Evolutionary conservation across 2,113 vertebrate genomes (phyloP).

Genomic region (Tyto alba): DNA sequence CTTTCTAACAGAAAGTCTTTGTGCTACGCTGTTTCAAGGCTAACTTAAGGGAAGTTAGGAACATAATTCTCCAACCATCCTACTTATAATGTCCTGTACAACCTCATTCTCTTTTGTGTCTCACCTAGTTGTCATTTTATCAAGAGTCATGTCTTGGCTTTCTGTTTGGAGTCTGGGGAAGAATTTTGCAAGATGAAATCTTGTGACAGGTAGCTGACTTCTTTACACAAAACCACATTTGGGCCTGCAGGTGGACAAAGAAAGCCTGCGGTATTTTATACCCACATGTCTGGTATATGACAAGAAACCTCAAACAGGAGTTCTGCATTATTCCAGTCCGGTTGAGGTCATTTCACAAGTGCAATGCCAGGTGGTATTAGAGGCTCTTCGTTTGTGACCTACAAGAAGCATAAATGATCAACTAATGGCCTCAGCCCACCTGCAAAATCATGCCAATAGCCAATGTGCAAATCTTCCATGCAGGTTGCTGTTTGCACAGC

Average conservation of each 20-base stretch:
- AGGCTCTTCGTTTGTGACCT: neutral
- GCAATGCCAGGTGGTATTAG: neutral
- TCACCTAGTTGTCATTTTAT: neutral
- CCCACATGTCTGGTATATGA: accelerated
- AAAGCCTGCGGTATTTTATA: neutral
- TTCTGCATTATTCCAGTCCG: neutral
- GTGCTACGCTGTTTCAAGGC: neutral
- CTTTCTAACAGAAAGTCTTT: neutral
- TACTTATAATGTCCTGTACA: neutral
- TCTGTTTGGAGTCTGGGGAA: neutral
- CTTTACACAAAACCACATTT: neutral
- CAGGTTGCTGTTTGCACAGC: accelerated
- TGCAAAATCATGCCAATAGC: accelerated
- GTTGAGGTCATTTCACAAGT: neutral
- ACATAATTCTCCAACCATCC: neutral
- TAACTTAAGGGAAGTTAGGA: neutral
- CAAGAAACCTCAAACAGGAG: neutral
- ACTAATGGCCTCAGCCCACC: neutral
- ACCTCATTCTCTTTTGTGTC: neutral
- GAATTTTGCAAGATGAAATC: neutral
- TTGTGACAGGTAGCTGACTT: neutral
- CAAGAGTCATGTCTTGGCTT: neutral
- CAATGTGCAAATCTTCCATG: accelerated
- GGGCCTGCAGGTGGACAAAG: neutral
- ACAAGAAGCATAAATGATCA: neutral